A percentile compares a stretch with the other conserved stretches of the same genome.
phyloP scores from a whole-genome alignment of 37 sponge, comb jelly and placozoan species.

The Oscarella lobularis region DNA sequence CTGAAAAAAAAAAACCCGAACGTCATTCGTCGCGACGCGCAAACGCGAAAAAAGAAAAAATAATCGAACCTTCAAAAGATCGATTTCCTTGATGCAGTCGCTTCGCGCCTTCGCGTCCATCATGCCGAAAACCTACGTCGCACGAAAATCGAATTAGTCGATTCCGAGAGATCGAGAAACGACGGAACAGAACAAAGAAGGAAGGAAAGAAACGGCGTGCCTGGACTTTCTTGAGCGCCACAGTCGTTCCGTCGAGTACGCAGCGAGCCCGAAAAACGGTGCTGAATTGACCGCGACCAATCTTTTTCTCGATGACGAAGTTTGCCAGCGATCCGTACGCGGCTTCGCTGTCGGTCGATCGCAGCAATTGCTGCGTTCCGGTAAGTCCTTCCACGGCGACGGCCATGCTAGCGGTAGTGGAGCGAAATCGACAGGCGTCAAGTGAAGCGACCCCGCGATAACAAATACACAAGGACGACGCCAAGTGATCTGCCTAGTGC shows the following conservation, averaged over 20 bases:
- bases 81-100: conserved; percentile 98
- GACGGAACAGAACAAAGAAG: not conserved
- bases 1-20: conserved; percentile 13
- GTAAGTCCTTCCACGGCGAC: not conserved
- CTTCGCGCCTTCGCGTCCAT: conserved; percentile 98
- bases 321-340: conserved; percentile 24
- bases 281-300: conserved; percentile 98
- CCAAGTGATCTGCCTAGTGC: too few species aligned
- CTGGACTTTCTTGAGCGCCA: conserved; percentile 98
- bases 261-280: conserved; percentile 77
- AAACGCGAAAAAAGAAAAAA: not conserved
- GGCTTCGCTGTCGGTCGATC: not conserved
- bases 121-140: conserved; percentile 92
- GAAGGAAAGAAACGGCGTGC: conserved; percentile 11
- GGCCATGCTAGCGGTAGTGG: too few species aligned
- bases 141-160: not conserved
- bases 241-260: conserved; percentile 38
- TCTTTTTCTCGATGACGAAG: conserved; percentile 79
- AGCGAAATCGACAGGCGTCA: too few species aligned
- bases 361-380: not conserved
- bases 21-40: not conserved
- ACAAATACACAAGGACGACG: too few species aligned
- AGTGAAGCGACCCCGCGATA: too few species aligned
- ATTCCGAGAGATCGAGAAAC: not conserved
- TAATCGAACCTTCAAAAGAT: conserved; percentile 73